Evolutionary conservation across 2,113 vertebrate species (phyloP), one percentile per base, ranked within the genome.

Genomic region (Tachuris rubrigastra): DNA sequence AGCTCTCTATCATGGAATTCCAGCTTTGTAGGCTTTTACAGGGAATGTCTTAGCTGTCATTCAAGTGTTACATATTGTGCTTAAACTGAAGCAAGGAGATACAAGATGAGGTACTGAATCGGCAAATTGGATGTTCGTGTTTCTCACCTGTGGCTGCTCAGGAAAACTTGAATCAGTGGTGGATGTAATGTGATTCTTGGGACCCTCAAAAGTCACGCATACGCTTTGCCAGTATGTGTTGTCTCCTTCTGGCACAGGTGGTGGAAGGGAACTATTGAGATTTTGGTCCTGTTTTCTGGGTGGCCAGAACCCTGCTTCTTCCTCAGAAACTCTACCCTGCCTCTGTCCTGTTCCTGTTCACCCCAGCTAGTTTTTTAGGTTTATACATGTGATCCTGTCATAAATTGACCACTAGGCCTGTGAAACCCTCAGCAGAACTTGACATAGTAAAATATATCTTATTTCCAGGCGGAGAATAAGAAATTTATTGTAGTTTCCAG

Each of bases 11-110:
- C 31, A 20, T 79, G 55, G 71, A 73, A 33, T 76, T 90, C 42
- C 22, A 53, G 13, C 28, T 90, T 55, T 50, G 21, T 63, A 24
- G 23, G 13, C 27, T 85, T 79, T 75, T 50, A 41, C 27, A 23
- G 42, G 10, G 30, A 31, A 20, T 30, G 23, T 39, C 11, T 85
- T 72, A 85, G 80, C 55, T 88, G 49, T 66, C 65, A 35, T 62
- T 49, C 12, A 46, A 30, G 19, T 2, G 1, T 73, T 63, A 31
- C 0, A 0, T 19, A 6, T 75, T 73, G 49, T 10, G 6, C 42
- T 92, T 71, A 59, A 81, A 56, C 16, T 72, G 39, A 27, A 68
- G 23, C 14, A 31, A 69, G 27, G n/a, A 66, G 31, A 9, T 87
- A 30, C 71, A 67, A 62, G 50, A 71, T 30, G 25, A 71, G 37